A percentile compares a stretch with the other conserved stretches of the same genome.
Evolutionary conservation across 1,140 invertebrate species (phyloP).

Genomic region (Drosophila elegans): DNA sequence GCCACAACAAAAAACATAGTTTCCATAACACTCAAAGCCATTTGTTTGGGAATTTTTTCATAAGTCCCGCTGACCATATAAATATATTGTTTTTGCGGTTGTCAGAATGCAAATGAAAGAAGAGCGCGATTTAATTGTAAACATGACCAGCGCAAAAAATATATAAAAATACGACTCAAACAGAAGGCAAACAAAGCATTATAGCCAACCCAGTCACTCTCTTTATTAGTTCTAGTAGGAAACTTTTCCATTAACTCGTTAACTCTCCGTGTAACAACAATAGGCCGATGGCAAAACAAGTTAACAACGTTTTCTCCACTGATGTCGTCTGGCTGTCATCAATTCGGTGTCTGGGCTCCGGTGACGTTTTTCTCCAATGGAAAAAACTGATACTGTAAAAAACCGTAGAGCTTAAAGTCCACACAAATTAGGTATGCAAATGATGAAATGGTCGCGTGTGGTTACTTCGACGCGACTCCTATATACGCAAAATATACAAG

Average conservation of each 20-base stretch:
- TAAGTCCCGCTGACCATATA: slow-evolving; percentile 10
- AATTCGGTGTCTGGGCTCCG: slow-evolving; percentile 49
- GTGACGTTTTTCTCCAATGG: slow-evolving; percentile 65
- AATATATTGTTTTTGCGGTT: slow-evolving; percentile 34
- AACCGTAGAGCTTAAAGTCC: slow-evolving; percentile 47
- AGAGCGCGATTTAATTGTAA: slow-evolving; percentile 38
- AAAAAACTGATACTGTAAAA: slow-evolving; percentile 45
- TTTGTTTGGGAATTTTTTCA: slow-evolving; percentile 30
- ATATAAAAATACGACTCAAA: slow-evolving; percentile 12
- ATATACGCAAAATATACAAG: slow-evolving; percentile 2
- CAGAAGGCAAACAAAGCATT: slow-evolving; percentile 17
- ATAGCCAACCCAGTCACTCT: slow-evolving; percentile 14
- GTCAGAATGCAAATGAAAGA: slow-evolving; percentile 45
- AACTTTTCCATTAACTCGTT: slow-evolving; percentile 80
- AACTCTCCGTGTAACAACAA: slow-evolving; percentile 66
- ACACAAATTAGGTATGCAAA: slow-evolving; percentile 64
- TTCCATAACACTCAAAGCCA: slow-evolving; percentile 34
- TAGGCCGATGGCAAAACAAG: slow-evolving; percentile 45
- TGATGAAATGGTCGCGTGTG: slow-evolving; percentile 47
- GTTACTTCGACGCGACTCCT: slow-evolving; percentile 45
- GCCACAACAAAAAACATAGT: slow-evolving; percentile 24
- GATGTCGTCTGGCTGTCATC: slow-evolving; percentile 62
- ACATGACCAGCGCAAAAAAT: slow-evolving; percentile 54
- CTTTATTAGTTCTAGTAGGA: slow-evolving; percentile 53
- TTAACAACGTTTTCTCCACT: slow-evolving; percentile 56